A percentile compares a stretch with the other conserved stretches of the same genome.
Evolutionary conservation across 2,888 invertebrate species (phyloP).

Genomic region (Ochropacha duplaris): DNA sequence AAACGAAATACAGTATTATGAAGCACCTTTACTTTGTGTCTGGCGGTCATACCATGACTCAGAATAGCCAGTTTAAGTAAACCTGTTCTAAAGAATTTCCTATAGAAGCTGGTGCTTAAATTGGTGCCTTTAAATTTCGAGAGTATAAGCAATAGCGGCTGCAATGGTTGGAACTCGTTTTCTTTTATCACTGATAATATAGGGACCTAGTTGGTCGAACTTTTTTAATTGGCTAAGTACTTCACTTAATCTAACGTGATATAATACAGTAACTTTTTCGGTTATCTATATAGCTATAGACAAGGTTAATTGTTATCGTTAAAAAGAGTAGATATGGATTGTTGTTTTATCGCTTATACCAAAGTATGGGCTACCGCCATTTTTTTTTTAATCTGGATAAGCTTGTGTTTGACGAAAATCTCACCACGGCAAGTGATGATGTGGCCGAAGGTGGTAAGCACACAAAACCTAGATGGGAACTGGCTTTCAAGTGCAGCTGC

Average conservation of each 20-base stretch:
- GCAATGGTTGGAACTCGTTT: background rate
- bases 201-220: background rate
- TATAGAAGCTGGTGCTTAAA: slow-evolving; percentile 6
- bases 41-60: background rate
- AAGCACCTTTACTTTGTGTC: background rate
- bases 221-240: background rate
- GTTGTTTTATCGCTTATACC: background rate
- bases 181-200: no score
- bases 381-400: no score
- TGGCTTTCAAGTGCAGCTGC: no score
- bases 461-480: no score
- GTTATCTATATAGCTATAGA: background rate
- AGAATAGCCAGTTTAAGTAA: background rate
- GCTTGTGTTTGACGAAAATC: no score
- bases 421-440: no score
- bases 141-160: background rate
- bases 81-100: slow-evolving; percentile 6
- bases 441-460: no score
- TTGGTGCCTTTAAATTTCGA: slow-evolving; percentile 4
- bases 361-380: no score
- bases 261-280: background rate
- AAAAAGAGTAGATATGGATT: background rate
- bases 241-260: background rate
- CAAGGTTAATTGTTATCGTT: background rate
- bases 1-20: background rate